Percentiles rank a stretch among this genome's conserved stretches.
phyloP scores from a whole-genome alignment of 2,888 invertebrate species.

The Operophtera brumata region DNA sequence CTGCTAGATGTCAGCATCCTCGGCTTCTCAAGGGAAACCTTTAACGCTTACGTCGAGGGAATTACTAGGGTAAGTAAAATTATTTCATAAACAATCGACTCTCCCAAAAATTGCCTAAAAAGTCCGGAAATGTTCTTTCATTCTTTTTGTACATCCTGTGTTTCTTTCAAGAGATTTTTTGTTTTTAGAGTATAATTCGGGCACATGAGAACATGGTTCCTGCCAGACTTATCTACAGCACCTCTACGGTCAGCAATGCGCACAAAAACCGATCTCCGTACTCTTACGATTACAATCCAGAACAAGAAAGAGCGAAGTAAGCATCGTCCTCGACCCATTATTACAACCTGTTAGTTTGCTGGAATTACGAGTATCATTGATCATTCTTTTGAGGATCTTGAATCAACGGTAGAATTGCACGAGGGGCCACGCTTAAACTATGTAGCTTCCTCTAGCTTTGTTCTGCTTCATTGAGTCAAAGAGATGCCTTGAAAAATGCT shows the following conservation, averaged over 20 bases:
- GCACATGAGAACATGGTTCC: slow-evolving; percentile 69
- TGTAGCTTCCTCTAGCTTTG: no score
- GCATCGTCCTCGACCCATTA: slow-evolving; percentile 3
- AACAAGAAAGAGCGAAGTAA: slow-evolving; percentile 84
- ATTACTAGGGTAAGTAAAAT: slow-evolving; percentile 53
- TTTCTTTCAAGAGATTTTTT: background rate
- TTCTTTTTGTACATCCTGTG: no score
- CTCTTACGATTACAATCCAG: slow-evolving; percentile 87
- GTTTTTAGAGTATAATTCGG: slow-evolving; percentile 64
- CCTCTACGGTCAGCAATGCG: slow-evolving; percentile 82
- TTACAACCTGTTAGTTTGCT: background rate
- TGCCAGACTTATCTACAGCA: slow-evolving; percentile 82
- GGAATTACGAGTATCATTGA: no score
- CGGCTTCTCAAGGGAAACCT: slow-evolving; percentile 82
- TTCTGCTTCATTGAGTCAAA: no score
- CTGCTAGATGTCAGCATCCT: slow-evolving; percentile 92
- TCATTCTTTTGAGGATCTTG: no score
- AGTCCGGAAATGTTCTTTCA: no score
- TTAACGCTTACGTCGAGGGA: slow-evolving; percentile 66
- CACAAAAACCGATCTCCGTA: slow-evolving; percentile 91
- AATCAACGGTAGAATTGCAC: no score
- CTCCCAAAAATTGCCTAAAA: no score
- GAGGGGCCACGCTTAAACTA: no score
- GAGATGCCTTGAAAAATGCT: no score
- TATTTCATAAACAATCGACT: background rate